A percentile compares a stretch with the other conserved stretches of the same genome.
Conservation (phyloP, 2,797 vertebrate species). For the Sebastes umbrosus region DNA sequence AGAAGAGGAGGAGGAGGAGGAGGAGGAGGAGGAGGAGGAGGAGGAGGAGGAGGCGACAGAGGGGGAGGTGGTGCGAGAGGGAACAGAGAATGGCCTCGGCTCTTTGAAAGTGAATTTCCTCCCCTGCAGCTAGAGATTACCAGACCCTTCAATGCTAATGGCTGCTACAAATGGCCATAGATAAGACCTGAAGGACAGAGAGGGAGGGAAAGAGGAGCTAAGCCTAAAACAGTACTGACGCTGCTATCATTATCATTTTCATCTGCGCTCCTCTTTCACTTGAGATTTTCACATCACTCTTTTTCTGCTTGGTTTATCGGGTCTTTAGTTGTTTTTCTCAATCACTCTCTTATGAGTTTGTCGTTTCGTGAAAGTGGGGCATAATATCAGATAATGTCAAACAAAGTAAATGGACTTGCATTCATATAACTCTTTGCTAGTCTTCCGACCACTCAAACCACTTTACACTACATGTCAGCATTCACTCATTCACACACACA, state of each 20-base stretch:
- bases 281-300: not conserved
- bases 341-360: not conserved
- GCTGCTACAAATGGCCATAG: slow-evolving; percentile 65
- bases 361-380: not conserved
- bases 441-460: too few relatives aligned
- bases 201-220: not conserved
- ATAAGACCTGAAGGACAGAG: slow-evolving; percentile 34
- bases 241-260: not conserved
- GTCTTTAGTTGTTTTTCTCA: not conserved
- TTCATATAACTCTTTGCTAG: too few relatives aligned
- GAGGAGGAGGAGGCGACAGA: slow-evolving; percentile 33
- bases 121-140: slow-evolving; percentile 68
- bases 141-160: slow-evolving; percentile 70
- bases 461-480: too few relatives aligned
- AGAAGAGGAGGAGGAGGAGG: slow-evolving; percentile 58
- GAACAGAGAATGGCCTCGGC: slow-evolving; percentile 41
- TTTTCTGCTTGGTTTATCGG: not conserved
- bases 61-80: not conserved
- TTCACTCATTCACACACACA: too few relatives aligned
- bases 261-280: not conserved
- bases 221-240: not conserved
- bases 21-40: slow-evolving; percentile 45
- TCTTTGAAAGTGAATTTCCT: slow-evolving; percentile 78
- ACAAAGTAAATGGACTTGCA: not conserved
- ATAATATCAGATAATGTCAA: not conserved